These are phyloP conservation scores for Drosophila littoralis DNA, from an alignment of 1,140 invertebrate genomes.

Conservation along the genomic window DNA sequence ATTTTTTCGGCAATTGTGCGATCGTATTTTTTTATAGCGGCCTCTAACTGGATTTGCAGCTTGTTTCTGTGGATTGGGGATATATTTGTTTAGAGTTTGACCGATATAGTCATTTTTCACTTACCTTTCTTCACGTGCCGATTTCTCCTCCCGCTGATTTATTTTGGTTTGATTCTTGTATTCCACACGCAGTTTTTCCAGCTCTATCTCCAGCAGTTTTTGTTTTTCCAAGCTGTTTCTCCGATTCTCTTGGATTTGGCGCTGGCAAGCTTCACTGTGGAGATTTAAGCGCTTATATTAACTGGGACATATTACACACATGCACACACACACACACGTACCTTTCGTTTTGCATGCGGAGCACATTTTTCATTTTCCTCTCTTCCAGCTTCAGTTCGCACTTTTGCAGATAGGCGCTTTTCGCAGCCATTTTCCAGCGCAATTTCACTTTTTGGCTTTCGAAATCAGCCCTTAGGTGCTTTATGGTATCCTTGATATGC, in stretches of 20 bases:
- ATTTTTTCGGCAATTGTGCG: constrained; percentile 21
- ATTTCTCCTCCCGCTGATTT: not conserved
- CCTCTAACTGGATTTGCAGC: not conserved
- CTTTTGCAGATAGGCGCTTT: not conserved
- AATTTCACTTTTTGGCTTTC: not conserved
- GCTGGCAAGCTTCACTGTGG: constrained; percentile 10
- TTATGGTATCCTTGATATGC: not conserved
- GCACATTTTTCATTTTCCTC: not conserved
- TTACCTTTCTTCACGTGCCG: constrained; percentile 15
- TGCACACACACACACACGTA: not conserved
- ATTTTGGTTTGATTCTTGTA: not conserved
- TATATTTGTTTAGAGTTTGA: not conserved
- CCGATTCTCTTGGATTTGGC: not conserved
- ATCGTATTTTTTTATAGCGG: constrained; percentile 29
- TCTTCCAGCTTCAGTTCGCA: not conserved
- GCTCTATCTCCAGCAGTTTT: constrained; percentile 10
- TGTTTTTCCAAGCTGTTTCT: not conserved
- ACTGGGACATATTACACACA: no score
- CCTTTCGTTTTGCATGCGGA: constrained; percentile 17
- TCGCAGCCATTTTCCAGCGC: not conserved
- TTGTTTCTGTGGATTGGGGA: constrained; percentile 18
- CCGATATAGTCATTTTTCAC: not conserved
- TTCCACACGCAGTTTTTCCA: not conserved
- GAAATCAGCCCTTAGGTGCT: not conserved
- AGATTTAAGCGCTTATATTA: not conserved